Evolutionary conservation across 2,888 invertebrate genomes (phyloP).

Genomic region (Polyploca ridens): DNA sequence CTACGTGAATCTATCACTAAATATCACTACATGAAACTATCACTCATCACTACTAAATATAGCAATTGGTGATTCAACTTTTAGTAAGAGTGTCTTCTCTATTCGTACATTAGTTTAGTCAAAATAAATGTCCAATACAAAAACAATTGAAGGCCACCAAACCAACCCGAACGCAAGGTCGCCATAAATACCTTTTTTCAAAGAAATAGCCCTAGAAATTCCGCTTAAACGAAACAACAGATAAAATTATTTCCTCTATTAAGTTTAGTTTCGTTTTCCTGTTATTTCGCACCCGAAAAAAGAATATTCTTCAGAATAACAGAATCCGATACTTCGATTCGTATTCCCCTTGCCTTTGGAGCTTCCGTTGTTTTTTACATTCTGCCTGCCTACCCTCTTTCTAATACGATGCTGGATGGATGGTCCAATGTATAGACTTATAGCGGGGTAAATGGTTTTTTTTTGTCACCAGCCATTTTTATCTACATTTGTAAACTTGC

Average conservation of each 20-base stretch:
- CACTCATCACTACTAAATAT: too few relatives aligned
- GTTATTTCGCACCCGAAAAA: conserved; percentile 18
- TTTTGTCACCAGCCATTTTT: too few relatives aligned
- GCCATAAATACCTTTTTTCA: background rate
- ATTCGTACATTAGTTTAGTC: too few relatives aligned
- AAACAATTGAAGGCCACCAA: background rate
- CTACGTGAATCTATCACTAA: too few relatives aligned
- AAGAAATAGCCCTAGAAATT: background rate
- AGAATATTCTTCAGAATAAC: conserved; percentile 9
- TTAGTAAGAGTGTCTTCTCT: background rate
- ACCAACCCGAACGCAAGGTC: background rate
- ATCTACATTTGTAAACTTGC: too few relatives aligned
- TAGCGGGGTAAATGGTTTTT: conserved; percentile 11
- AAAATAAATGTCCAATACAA: too few relatives aligned
- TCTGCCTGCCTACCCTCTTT: conserved; percentile 41
- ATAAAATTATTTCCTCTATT: conserved; percentile 40
- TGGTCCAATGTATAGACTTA: background rate
- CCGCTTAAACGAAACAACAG: background rate
- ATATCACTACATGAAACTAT: too few relatives aligned
- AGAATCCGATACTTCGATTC: conserved; percentile 53
- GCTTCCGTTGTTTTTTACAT: conserved; percentile 58
- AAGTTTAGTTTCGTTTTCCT: conserved; percentile 43
- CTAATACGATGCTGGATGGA: conserved; percentile 32
- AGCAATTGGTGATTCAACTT: too few relatives aligned
- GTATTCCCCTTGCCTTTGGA: conserved; percentile 58